phyloP scores from a whole-genome alignment of 2,113 vertebrate genomes.

The Silurus glanis region DNA sequence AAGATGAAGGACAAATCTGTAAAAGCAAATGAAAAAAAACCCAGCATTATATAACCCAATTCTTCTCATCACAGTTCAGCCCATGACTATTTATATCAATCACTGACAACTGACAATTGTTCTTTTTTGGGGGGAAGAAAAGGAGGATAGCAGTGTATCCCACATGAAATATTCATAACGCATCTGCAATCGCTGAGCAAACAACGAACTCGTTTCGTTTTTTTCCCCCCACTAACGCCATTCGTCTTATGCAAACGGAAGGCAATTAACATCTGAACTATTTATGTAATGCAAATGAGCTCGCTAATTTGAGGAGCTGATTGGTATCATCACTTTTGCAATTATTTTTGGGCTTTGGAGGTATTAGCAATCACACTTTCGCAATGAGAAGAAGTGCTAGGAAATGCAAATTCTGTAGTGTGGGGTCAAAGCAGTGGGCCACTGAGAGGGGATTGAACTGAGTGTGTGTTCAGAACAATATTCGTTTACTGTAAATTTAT shows the following conservation, averaged over 20 bases:
- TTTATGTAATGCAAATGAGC: conserved; percentile 71
- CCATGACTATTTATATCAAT: conserved; percentile 26
- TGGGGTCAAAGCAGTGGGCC: conserved; percentile 62
- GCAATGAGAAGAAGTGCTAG: conserved; percentile 68
- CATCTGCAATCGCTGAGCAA: conserved; percentile 28
- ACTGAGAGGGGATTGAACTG: conserved; percentile 41
- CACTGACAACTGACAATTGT: conserved; percentile 31
- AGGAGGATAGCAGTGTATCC: conserved; percentile 18
- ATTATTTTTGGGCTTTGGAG: conserved; percentile 61
- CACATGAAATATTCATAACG: conserved; percentile 46
- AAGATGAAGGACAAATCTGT: conserved; percentile 7
- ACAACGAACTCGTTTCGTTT: conserved; percentile 33
- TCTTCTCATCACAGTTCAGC: conserved; percentile 20
- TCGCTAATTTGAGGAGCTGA: conserved; percentile 67
- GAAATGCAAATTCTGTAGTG: conserved; percentile 70
- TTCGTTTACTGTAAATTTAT: neutral
- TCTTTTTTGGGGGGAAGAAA: conserved; percentile 1
- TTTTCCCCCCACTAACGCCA: conserved; percentile 25
- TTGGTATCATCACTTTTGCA: conserved; percentile 64
- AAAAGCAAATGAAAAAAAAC: neutral
- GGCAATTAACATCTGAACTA: conserved; percentile 64
- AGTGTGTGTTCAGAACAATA: conserved; percentile 4
- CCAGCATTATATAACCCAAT: neutral
- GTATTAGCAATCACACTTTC: conserved; percentile 70
- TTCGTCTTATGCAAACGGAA: conserved; percentile 54